phyloP scores from a whole-genome alignment of 2,888 invertebrate species.

The Apamea monoglypha region DNA sequence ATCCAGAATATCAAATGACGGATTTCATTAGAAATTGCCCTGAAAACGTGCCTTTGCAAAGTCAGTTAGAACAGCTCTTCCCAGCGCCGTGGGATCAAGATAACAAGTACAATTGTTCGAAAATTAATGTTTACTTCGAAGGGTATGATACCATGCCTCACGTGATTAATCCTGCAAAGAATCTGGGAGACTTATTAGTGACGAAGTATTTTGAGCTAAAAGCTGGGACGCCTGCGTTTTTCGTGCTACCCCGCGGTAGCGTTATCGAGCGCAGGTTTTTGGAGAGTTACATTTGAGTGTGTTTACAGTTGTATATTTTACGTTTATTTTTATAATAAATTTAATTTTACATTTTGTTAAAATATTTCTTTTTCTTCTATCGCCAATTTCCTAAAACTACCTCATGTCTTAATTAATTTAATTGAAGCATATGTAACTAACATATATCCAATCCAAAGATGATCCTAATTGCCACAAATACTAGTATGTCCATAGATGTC shows the following conservation, averaged over 20 bases:
- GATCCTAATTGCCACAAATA: neutral
- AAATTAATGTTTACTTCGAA: slow-evolving; percentile 94
- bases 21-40: slow-evolving; percentile 96
- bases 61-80: slow-evolving; percentile 91
- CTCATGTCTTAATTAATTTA: neutral
- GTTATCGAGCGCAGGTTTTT: slow-evolving; percentile 90
- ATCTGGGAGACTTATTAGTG: slow-evolving; percentile 91
- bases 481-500: neutral
- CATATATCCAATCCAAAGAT: neutral
- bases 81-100: slow-evolving; percentile 93
- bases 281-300: slow-evolving; percentile 82
- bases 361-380: neutral
- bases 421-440: neutral
- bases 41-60: slow-evolving; percentile 92
- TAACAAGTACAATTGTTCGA: slow-evolving; percentile 91
- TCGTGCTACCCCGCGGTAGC: slow-evolving; percentile 90
- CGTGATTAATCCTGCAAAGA: slow-evolving; percentile 89
- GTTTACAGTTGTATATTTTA: slow-evolving; percentile 9
- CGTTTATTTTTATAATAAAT: slow-evolving; percentile 27
- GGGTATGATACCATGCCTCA: slow-evolving; percentile 91
- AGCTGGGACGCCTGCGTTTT: slow-evolving; percentile 92
- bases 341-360: slow-evolving; percentile 23
- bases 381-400: neutral
- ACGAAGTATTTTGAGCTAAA: slow-evolving; percentile 91
- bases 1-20: slow-evolving; percentile 96